These are phyloP conservation scores for Piscicola geometra DNA, from an alignment of 2,888 invertebrate species.

Conservation along the genomic window DNA sequence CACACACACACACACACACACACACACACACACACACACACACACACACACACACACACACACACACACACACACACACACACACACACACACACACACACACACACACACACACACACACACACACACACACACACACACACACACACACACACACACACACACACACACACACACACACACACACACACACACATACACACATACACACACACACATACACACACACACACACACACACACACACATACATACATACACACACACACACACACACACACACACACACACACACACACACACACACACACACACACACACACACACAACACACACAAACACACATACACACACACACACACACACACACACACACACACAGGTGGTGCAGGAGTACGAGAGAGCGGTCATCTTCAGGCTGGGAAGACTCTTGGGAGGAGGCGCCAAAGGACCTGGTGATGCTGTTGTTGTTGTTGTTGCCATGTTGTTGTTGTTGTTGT, in stretches of 20 bases:
- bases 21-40: slow-evolving; percentile 4
- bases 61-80: slow-evolving; percentile 7
- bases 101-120: slow-evolving; percentile 19
- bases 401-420: slow-evolving; percentile 89
- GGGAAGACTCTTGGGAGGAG: slow-evolving; percentile 80
- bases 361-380: slow-evolving; percentile 16
- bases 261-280: slow-evolving; percentile 4
- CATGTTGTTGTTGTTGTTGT: no score
- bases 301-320: slow-evolving; percentile 4
- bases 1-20: slow-evolving; percentile 4
- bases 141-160: slow-evolving; percentile 19
- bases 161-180: slow-evolving; percentile 19
- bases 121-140: slow-evolving; percentile 19
- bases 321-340: background rate
- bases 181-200: slow-evolving; percentile 6
- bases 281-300: slow-evolving; percentile 4
- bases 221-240: slow-evolving; percentile 4
- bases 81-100: slow-evolving; percentile 19
- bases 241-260: background rate
- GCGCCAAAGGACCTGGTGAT: slow-evolving; percentile 71
- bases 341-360: slow-evolving; percentile 1
- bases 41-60: slow-evolving; percentile 4
- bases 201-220: background rate
- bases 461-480: no score
- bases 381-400: slow-evolving; percentile 95